These are phyloP conservation scores for Pachyseris speciosa DNA, from an alignment of 64 coral and sea anemone species.

Conservation along the genomic window DNA sequence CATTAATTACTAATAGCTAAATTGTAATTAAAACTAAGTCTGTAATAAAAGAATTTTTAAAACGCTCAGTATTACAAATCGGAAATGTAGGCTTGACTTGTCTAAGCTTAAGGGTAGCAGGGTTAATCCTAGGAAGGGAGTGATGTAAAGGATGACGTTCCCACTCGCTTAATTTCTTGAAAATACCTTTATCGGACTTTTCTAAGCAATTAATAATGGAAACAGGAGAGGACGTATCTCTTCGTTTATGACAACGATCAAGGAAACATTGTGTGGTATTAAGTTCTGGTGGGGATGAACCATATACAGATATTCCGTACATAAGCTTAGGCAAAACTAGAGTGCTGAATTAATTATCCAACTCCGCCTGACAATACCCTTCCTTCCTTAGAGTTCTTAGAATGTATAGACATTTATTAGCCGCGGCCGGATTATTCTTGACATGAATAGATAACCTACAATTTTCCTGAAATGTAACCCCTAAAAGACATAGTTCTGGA, in stretches of 20 bases:
- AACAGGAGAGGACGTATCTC: conserved; percentile 3
- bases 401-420: too few species aligned
- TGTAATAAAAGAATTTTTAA: background rate
- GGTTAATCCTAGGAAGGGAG: background rate
- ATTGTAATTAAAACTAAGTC: background rate
- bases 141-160: background rate
- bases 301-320: too few species aligned
- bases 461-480: too few species aligned
- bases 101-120: background rate
- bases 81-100: background rate
- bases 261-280: conserved; percentile 26
- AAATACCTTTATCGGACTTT: background rate
- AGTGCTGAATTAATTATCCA: too few species aligned
- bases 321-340: too few species aligned
- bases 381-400: too few species aligned
- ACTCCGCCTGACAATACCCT: too few species aligned
- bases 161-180: background rate
- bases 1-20: background rate
- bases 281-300: conserved; percentile 17
- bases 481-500: too few species aligned
- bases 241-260: conserved; percentile 31
- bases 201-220: conserved; percentile 9
- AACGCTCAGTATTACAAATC: background rate
- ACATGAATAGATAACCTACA: too few species aligned
- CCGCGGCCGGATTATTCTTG: too few species aligned